Evolutionary conservation across 2,888 invertebrate genomes (phyloP).

Genomic region (Sisyra terminalis): DNA sequence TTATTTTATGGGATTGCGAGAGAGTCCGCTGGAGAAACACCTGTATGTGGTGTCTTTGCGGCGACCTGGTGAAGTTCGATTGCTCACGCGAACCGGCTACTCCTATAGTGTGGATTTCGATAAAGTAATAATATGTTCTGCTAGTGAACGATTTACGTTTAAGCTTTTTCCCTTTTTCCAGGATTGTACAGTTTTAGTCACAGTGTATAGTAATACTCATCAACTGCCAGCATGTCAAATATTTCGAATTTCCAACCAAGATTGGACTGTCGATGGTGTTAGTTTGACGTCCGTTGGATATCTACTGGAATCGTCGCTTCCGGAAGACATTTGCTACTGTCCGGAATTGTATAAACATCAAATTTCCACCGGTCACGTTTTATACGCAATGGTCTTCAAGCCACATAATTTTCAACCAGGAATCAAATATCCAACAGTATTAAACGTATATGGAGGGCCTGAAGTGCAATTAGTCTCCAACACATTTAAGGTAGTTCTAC

Average conservation of each 20-base stretch:
- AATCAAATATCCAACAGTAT: slow-evolving; percentile 73
- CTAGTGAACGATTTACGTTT: too few relatives aligned
- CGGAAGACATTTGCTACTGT: slow-evolving; percentile 40
- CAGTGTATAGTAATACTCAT: slow-evolving; percentile 70
- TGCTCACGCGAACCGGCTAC: slow-evolving; percentile 68
- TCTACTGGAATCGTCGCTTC: slow-evolving; percentile 43
- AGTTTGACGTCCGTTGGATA: slow-evolving; percentile 52
- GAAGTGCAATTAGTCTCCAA: slow-evolving; percentile 96
- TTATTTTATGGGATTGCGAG: slow-evolving; percentile 80
- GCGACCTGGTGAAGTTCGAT: slow-evolving; percentile 50
- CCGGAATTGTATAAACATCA: slow-evolving; percentile 58
- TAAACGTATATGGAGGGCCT: slow-evolving; percentile 97
- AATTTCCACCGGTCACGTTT: slow-evolving; percentile 47
- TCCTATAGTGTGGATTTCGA: slow-evolving; percentile 74
- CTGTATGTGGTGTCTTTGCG: slow-evolving; percentile 69
- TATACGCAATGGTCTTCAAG: slow-evolving; percentile 83
- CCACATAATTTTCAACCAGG: slow-evolving; percentile 52
- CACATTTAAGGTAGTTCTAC: slow-evolving; percentile 61
- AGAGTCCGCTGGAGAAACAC: slow-evolving; percentile 85
- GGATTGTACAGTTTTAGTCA: slow-evolving; percentile 66
- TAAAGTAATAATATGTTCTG: slow-evolving; percentile 44
- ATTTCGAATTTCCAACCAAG: slow-evolving; percentile 48
- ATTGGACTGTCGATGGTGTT: slow-evolving; percentile 51
- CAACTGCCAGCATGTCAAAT: slow-evolving; percentile 66
- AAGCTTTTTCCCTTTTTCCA: slow-evolving; percentile 22